A percentile compares a stretch with the other conserved stretches of the same genome.
Evolutionary conservation across 2,113 vertebrate genomes (phyloP).

Genomic region (Cyprinus carpio): DNA sequence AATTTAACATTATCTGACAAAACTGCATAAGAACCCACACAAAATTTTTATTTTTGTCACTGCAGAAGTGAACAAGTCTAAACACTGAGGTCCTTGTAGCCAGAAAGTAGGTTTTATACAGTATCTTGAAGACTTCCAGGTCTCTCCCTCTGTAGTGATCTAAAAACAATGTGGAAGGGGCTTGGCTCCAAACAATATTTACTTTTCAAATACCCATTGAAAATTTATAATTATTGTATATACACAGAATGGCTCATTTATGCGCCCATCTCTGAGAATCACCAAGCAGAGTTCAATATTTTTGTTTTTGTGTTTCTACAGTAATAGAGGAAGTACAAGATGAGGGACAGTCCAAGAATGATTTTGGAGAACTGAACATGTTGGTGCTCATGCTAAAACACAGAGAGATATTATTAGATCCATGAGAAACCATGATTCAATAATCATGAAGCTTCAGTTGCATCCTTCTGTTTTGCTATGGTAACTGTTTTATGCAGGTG

Average conservation of each 20-base stretch:
- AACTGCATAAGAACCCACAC: background rate
- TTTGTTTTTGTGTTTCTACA: background rate
- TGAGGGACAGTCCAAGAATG: background rate
- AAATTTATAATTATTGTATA: background rate
- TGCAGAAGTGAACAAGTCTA: background rate
- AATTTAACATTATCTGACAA: too few species aligned
- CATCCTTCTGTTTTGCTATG: too few species aligned
- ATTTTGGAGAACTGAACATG: background rate
- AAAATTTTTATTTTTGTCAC: background rate
- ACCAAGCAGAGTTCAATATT: slow-evolving; percentile 4
- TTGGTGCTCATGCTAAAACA: background rate
- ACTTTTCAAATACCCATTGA: background rate
- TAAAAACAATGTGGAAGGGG: background rate
- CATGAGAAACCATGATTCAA: too few species aligned
- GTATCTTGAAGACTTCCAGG: too few species aligned
- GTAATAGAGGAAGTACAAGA: background rate
- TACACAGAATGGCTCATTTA: background rate
- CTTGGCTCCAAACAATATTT: background rate
- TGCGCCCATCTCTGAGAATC: background rate
- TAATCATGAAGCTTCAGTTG: too few species aligned
- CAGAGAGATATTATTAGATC: background rate
- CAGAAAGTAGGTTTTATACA: background rate
- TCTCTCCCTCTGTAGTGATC: background rate
- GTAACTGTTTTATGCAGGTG: too few species aligned
- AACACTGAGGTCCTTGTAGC: background rate